These are phyloP conservation scores for Caenorhabditis wallacei DNA, from an alignment of 2,888 invertebrate species.

Conservation along the genomic window DNA sequence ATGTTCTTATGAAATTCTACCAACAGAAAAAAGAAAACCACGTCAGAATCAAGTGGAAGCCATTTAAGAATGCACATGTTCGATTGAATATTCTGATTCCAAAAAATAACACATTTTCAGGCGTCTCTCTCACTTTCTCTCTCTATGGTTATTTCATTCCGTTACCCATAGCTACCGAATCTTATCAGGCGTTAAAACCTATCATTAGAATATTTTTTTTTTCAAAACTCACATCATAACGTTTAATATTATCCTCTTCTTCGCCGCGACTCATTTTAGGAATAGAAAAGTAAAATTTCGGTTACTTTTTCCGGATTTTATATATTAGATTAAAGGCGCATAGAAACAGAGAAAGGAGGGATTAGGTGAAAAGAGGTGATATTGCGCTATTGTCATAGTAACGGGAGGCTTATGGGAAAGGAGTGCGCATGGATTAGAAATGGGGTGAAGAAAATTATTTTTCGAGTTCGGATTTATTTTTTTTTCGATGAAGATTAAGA, in stretches of 20 bases:
- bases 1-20: constrained; percentile 3
- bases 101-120: constrained; percentile 4
- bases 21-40: not conserved
- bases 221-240: constrained; percentile 44
- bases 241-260: constrained; percentile 5
- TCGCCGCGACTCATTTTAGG: not conserved
- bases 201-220: not conserved
- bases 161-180: constrained; percentile 23
- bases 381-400: not conserved
- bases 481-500: too few relatives aligned
- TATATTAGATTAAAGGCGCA: not conserved
- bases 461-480: too few relatives aligned
- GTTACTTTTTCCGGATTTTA: not conserved
- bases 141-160: not conserved
- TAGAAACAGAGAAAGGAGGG: constrained; percentile 3
- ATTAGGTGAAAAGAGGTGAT: not conserved
- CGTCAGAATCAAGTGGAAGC: constrained; percentile 21
- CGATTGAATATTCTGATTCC: constrained; percentile 12
- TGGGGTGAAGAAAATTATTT: not conserved
- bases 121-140: not conserved
- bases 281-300: not conserved
- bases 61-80: constrained; percentile 2
- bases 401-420: not conserved
- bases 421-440: not conserved
- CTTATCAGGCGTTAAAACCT: not conserved